Conservation (phyloP, 2,888 invertebrate species). For the Malthinus flaveolus region DNA sequence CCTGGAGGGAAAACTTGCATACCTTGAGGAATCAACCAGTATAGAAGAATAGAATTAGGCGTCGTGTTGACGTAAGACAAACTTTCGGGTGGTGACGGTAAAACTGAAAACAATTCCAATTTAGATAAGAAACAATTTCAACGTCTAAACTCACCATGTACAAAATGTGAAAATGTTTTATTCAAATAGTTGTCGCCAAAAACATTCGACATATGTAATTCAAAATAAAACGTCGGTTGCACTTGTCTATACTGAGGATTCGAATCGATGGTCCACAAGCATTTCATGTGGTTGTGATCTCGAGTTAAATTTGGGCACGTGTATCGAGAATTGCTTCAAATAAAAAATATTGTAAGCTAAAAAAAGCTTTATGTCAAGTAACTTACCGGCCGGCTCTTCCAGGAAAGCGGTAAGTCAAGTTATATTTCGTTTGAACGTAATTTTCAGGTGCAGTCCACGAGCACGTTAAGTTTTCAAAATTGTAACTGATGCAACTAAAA, state of each 20-base stretch:
- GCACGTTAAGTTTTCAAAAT: conserved; percentile 75
- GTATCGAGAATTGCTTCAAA: conserved; percentile 6
- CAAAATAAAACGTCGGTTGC: conserved; percentile 60
- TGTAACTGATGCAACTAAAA: conserved; percentile 73
- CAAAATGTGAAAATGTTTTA: conserved; percentile 63
- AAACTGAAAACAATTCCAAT: conserved; percentile 48
- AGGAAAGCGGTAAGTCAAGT: conserved; percentile 55
- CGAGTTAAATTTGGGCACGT: conserved; percentile 16
- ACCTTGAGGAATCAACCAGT: conserved; percentile 56
- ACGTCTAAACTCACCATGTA: conserved; percentile 49
- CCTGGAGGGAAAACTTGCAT: conserved; percentile 59
- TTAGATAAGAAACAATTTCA: conserved; percentile 6
- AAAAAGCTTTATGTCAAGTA: neutral
- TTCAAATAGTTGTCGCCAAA: conserved; percentile 61
- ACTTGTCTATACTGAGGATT: conserved; percentile 60
- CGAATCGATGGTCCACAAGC: conserved; percentile 58
- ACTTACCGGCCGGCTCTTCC: conserved; percentile 52
- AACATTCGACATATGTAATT: conserved; percentile 62
- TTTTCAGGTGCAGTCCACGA: conserved; percentile 68
- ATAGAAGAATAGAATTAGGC: conserved; percentile 54
- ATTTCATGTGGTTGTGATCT: conserved; percentile 46
- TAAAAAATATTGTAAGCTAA: neutral
- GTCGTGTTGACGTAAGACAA: conserved; percentile 55
- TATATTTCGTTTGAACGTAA: conserved; percentile 62
- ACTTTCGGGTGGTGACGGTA: conserved; percentile 57